Evolutionary conservation across 2,797 vertebrate genomes (phyloP).

Genomic region (Galago senegalensis): DNA sequence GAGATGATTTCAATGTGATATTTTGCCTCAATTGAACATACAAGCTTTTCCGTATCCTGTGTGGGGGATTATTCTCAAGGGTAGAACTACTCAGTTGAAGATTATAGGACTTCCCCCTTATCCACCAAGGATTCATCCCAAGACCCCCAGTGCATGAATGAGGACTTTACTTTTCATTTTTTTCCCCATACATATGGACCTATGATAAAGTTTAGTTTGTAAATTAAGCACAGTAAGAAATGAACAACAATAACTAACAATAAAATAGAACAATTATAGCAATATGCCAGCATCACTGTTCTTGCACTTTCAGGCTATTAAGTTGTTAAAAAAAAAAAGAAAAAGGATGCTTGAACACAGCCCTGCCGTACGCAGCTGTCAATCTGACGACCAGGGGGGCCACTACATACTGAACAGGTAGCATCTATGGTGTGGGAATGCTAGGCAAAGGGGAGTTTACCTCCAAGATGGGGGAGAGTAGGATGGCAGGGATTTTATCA

Average conservation of each 20-base stretch:
- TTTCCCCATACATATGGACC: neutral
- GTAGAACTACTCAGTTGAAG: constrained; percentile 24
- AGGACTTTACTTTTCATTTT: neutral
- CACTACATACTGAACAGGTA: neutral
- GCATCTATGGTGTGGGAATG: accelerated
- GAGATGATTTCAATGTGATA: neutral
- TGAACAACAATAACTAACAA: neutral
- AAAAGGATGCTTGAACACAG: neutral
- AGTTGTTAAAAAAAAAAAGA: neutral
- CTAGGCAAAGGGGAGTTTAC: neutral
- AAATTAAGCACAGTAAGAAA: neutral
- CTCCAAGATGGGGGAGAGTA: neutral
- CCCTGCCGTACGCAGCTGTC: neutral
- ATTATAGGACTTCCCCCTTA: neutral
- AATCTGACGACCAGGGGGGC: neutral
- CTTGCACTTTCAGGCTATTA: neutral
- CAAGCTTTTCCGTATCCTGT: neutral
- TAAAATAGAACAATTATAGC: neutral
- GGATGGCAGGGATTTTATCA: neutral
- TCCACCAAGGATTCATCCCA: neutral
- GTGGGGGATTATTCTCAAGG: neutral
- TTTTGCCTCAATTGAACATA: neutral
- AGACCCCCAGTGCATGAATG: neutral
- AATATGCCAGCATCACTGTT: neutral
- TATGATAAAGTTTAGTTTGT: neutral